These are phyloP conservation scores for Procavia capensis DNA, from an alignment of 2,113 vertebrate species.

Conservation along the genomic window DNA sequence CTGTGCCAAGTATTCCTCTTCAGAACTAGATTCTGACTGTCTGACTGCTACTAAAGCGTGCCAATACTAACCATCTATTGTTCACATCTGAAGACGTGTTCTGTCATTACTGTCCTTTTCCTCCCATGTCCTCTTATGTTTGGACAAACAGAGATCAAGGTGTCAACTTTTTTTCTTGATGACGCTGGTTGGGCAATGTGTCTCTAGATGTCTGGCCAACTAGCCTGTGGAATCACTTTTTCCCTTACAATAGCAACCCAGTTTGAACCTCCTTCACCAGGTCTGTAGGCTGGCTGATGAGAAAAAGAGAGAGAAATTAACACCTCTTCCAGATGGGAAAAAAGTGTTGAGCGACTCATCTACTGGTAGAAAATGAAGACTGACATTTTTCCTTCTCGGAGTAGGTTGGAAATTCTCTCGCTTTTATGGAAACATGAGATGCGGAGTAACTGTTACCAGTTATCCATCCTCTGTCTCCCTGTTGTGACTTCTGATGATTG, in stretches of 20 bases:
- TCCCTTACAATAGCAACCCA: background rate
- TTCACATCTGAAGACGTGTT: background rate
- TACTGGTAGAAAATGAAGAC: background rate
- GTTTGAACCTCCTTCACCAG: background rate
- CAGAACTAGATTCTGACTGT: background rate
- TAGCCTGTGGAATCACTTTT: background rate
- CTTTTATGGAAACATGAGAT: slow-evolving; percentile 14
- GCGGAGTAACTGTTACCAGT: background rate
- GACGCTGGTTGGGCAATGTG: background rate
- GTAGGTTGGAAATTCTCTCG: background rate
- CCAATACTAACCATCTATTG: background rate
- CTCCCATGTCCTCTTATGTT: background rate
- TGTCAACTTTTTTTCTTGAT: background rate
- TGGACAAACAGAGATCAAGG: background rate
- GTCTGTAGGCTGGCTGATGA: background rate
- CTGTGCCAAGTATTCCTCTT: background rate
- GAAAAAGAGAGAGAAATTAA: background rate
- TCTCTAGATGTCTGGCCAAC: background rate
- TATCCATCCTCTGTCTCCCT: background rate
- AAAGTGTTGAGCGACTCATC: background rate
- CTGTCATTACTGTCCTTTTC: background rate
- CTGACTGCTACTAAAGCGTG: background rate
- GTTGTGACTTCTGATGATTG: background rate
- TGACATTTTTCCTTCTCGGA: slow-evolving; percentile 27
- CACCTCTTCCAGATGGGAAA: background rate